Evolutionary conservation across 2,113 vertebrate species (phyloP), one percentile per base, ranked within the genome.

Genomic region (Clupea harengus): DNA sequence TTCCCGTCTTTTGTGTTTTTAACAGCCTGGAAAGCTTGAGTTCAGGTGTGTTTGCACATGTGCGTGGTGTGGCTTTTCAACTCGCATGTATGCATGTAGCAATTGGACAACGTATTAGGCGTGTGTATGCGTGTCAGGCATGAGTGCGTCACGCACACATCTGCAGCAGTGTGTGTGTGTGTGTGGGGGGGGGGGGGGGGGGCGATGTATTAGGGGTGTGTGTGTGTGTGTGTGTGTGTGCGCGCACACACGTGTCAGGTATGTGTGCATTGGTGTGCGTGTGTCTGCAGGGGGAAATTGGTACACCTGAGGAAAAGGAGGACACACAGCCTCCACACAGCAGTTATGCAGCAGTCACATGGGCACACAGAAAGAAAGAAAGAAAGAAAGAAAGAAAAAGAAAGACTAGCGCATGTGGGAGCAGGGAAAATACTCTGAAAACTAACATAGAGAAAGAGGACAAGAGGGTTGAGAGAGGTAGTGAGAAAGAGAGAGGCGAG

Each of bases 301-400:
- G 72, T 88, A 88, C 86, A 91, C 89, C 89, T 90, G 91, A 92
- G 89, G 85, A 89, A 72, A 81, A 84, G 82, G 85, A 86, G 86
- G 50, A 85, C 84, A 88, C 45, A 87, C 86, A 88, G 90, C 89
- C 89, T 88, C 89, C 88, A 90, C 85, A 90, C 90, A 89, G 90
- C 88, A 89, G 91, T 89, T 91, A 91, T 85, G 92, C 89, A 92
- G 93, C 93, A 94, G 92, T 93, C 93, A 89, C n/a, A 86, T 89
- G 92, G 94, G 92, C 93, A 87, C 32, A 83, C n/a, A 82, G 49
- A 85, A 9, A 82, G 75, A 85, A 87, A 78, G 52, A 18, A 17
- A 18, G 46, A 83, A 46, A 84, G 67, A 85, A 28, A 82, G 32
- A 67, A 78, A 84, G 84, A 45, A 28, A 81, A 49, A 83, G 81